Base-by-base conservation (phyloP, 2,888 invertebrate genomes). In the Tenodera sinensis region DNA sequence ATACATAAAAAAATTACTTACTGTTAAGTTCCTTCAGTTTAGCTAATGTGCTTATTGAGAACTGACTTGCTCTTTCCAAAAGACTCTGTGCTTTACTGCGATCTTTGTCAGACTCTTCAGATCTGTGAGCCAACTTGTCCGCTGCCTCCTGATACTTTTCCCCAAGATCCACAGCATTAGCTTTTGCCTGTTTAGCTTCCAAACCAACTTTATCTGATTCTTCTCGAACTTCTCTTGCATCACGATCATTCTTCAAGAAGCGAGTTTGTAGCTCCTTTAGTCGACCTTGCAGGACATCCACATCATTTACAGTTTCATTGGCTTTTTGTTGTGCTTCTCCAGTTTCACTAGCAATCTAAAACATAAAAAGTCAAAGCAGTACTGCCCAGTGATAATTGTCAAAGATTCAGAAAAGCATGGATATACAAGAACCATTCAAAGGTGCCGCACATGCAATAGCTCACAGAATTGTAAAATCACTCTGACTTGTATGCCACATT, bases 321-420 rank as follows among this genome's bases (percentile, higher is more conserved):
- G 98, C 97, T 91, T 97, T 96, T 89, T 95, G 95, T 92, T 97
- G 96, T 0, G 98, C 98, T 91, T 96, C 95, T 89, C 95, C 95
- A 0, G 98, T 98, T 93, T 97, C 97, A 90, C 95, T 94, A 47
- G 96, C 96, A 93, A 99, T 98, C 94, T 98, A 94, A 90, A 90
- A 88, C 82, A 12, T 34, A 87, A 7, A 71, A 71, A 20, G 54
- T 71, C 20, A 20, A 54, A 71, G 20, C 2, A 71, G 4, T 20
- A 8, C 3, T 42, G 42, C 6, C 42, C 42, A 42, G 42, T 42
- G 42, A 42, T 42, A 42, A 42, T 12, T 42, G 42, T 12, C 12
- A 42, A 12, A 12, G 1, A 12, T 42, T 42, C 8, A 42, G 12
- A 42, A 42, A 42, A 42, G 30, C 42, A 42, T 6, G 12, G 12